These are phyloP conservation scores for Heliconius hewitsoni DNA, from an alignment of 1,140 invertebrate genomes.

Conservation along the genomic window DNA sequence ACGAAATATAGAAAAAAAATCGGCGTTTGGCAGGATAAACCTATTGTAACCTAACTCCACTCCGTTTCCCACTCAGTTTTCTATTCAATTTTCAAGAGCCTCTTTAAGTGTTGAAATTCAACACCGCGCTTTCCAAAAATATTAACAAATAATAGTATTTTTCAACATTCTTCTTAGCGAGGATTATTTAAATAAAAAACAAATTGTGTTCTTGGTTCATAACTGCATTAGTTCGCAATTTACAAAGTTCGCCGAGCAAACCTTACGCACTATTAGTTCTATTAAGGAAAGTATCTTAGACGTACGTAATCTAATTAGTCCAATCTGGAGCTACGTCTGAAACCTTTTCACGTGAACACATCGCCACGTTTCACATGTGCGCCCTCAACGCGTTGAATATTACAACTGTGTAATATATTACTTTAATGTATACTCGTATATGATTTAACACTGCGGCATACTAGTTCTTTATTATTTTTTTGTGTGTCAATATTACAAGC, in stretches of 20 bases:
- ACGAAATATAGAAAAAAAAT: too few species aligned
- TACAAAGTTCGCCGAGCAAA: slow-evolving; percentile 4
- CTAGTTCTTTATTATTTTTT: background rate
- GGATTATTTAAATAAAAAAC: background rate
- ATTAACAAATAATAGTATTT: too few species aligned
- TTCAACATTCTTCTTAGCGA: too few species aligned
- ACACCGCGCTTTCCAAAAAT: too few species aligned
- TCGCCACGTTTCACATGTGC: slow-evolving; percentile 18
- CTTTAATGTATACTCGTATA: too few species aligned
- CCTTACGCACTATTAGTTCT: slow-evolving; percentile 11
- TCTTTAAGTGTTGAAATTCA: too few species aligned
- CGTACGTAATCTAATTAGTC: slow-evolving; percentile 31
- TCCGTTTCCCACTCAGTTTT: too few species aligned
- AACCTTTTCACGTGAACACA: slow-evolving; percentile 22
- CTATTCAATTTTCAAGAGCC: too few species aligned
- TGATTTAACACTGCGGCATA: too few species aligned
- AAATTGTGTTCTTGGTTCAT: background rate
- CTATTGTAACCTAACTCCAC: too few species aligned
- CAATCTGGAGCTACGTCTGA: slow-evolving; percentile 25
- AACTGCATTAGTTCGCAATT: background rate
- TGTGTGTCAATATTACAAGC: background rate
- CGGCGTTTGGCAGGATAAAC: too few species aligned
- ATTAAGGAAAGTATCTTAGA: slow-evolving; percentile 30
- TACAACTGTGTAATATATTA: background rate
- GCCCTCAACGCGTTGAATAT: background rate